Percentiles rank a stretch among this genome's conserved stretches.
Evolutionary conservation across 1,140 invertebrate species (phyloP).

Genomic region (Aphaenogaster floridana): DNA sequence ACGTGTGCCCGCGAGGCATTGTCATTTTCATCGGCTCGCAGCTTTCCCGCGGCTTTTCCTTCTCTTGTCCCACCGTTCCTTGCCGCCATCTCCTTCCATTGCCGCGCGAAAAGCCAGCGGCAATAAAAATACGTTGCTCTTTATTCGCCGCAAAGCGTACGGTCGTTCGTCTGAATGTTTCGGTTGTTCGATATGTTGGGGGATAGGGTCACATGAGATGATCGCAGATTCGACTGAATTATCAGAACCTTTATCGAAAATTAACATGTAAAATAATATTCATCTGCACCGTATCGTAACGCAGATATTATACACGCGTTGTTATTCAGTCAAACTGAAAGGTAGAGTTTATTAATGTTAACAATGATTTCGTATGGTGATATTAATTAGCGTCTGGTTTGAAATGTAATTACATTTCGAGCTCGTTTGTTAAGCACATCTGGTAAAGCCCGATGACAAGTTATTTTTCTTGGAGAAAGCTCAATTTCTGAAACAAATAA

Average conservation of each 20-base stretch:
- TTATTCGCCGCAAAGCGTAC: slow-evolving; percentile 62
- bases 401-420: slow-evolving; percentile 42
- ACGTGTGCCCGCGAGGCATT: slow-evolving; percentile 78
- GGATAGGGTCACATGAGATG: neutral
- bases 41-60: slow-evolving; percentile 69
- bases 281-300: neutral
- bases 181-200: neutral
- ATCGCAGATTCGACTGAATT: slow-evolving; percentile 13
- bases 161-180: slow-evolving; percentile 27
- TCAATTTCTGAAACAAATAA: neutral
- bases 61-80: slow-evolving; percentile 27
- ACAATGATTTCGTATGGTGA: neutral
- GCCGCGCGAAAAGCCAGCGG: slow-evolving; percentile 51
- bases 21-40: slow-evolving; percentile 78
- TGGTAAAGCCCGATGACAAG: neutral
- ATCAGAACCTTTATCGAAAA: slow-evolving; percentile 4
- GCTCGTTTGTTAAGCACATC: neutral
- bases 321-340: slow-evolving; percentile 36
- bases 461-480: neutral
- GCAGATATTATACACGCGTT: neutral
- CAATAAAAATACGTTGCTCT: slow-evolving; percentile 71
- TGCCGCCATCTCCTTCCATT: slow-evolving; percentile 50
- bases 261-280: slow-evolving; percentile 43
- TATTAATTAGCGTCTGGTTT: slow-evolving; percentile 38
- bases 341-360: slow-evolving; percentile 33